These are phyloP conservation scores for Phenacoccus solenopsis DNA, from an alignment of 1,140 invertebrate species.

Conservation along the genomic window DNA sequence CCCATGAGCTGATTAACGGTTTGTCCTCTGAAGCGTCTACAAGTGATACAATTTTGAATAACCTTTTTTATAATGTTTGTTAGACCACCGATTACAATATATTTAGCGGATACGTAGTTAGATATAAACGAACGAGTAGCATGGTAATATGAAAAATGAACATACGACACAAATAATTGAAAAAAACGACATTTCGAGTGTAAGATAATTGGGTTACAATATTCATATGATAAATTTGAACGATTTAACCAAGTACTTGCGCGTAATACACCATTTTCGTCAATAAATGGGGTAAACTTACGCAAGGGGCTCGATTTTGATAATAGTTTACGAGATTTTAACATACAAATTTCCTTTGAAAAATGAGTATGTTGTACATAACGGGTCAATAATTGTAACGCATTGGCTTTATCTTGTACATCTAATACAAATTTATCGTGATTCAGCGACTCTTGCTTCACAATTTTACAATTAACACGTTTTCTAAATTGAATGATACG, in stretches of 20 bases:
- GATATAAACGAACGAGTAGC: conserved; percentile 26
- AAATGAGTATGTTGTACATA: conserved; percentile 2
- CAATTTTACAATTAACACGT: no score
- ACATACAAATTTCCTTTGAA: conserved; percentile 4
- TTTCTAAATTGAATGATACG: no score
- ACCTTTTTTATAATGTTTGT: conserved; percentile 12
- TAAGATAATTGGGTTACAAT: conserved; percentile 35
- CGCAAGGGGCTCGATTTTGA: background rate
- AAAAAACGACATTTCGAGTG: conserved; percentile 30
- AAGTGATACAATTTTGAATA: conserved; percentile 21
- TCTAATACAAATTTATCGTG: background rate
- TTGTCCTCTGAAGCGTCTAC: conserved; percentile 21
- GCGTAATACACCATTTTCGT: conserved; percentile 22
- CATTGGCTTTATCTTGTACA: background rate
- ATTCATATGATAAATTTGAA: conserved; percentile 23
- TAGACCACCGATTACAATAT: conserved; percentile 19
- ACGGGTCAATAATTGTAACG: background rate
- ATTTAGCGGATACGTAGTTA: conserved; percentile 5
- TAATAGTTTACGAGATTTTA: background rate
- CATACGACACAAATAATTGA: conserved; percentile 29
- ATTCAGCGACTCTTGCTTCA: no score
- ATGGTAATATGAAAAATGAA: conserved; percentile 31
- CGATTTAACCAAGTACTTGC: conserved; percentile 15
- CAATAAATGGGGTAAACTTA: conserved; percentile 20
- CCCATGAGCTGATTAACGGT: conserved; percentile 22